Evolutionary conservation across 2,113 vertebrate species (phyloP).

Genomic region (Nibea albiflora): DNA sequence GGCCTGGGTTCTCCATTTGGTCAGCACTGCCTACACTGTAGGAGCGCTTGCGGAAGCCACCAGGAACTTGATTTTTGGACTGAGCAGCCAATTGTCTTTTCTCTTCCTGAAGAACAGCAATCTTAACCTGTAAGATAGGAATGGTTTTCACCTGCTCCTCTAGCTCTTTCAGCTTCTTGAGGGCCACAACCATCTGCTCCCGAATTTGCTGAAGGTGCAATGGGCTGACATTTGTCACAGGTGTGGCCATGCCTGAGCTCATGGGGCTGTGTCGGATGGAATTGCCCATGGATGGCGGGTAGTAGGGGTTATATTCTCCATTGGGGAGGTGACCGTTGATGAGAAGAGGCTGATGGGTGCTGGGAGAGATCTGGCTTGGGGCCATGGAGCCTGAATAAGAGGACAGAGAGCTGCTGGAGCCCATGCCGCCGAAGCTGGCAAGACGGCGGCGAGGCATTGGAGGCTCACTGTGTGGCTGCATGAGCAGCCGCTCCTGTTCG

Average conservation of each 20-base stretch:
- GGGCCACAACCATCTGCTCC: slow-evolving; percentile 96
- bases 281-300: slow-evolving; percentile 90
- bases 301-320: slow-evolving; percentile 86
- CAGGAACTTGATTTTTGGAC: slow-evolving; percentile 85
- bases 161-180: slow-evolving; percentile 93
- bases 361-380: slow-evolving; percentile 81
- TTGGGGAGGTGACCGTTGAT: slow-evolving; percentile 89
- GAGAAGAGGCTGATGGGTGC: slow-evolving; percentile 82
- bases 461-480: slow-evolving; percentile 88
- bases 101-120: slow-evolving; percentile 96
- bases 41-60: slow-evolving; percentile 91
- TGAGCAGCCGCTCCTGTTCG: slow-evolving; percentile 92
- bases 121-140: slow-evolving; percentile 96
- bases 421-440: slow-evolving; percentile 94
- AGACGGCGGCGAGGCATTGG: slow-evolving; percentile 88
- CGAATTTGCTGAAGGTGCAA: slow-evolving; percentile 96
- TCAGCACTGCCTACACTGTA: slow-evolving; percentile 94
- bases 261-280: slow-evolving; percentile 96
- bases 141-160: slow-evolving; percentile 96
- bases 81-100: slow-evolving; percentile 92
- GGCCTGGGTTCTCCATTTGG: slow-evolving; percentile 88
- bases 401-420: slow-evolving; percentile 92
- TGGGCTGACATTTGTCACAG: slow-evolving; percentile 94
- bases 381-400: slow-evolving; percentile 89
- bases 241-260: slow-evolving; percentile 94